Evolutionary conservation across 2,797 vertebrate species (phyloP).

Genomic region (Urocyon cinereoargenteus): DNA sequence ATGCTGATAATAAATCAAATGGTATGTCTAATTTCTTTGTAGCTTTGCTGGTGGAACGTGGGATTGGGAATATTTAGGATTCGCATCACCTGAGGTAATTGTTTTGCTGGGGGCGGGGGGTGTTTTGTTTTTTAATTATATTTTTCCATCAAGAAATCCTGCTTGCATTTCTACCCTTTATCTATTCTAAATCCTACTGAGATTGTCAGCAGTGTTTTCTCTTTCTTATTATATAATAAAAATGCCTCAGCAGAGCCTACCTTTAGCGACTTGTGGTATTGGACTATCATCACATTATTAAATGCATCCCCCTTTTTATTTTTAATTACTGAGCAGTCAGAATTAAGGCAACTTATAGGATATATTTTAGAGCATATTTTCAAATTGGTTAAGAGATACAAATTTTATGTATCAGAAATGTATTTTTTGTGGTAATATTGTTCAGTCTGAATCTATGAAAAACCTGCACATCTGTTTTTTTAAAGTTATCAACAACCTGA

Average conservation of each 20-base stretch:
- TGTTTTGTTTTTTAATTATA: conserved; percentile 11
- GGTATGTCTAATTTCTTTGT: conserved; percentile 86
- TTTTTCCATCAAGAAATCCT: conserved; percentile 56
- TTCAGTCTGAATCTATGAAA: conserved; percentile 54
- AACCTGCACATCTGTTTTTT: conserved; percentile 9
- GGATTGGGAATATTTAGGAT: conserved; percentile 99
- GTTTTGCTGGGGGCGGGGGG: conserved; percentile 30
- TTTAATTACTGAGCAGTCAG: conserved; percentile 46
- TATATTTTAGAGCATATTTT: conserved; percentile 54
- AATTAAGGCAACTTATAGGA: conserved; percentile 19
- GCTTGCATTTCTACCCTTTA: conserved; percentile 55
- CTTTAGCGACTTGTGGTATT: conserved; percentile 12
- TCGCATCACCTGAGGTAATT: conserved; percentile 98
- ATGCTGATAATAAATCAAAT: conserved; percentile 79
- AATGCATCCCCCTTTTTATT: conserved; percentile 20
- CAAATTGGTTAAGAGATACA: conserved; percentile 52
- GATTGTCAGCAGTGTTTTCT: background rate
- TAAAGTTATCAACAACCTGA: background rate
- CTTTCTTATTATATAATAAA: conserved; percentile 33
- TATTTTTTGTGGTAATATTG: conserved; percentile 59
- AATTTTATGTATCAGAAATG: conserved; percentile 65
- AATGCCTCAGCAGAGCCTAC: conserved; percentile 1
- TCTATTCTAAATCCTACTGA: conserved; percentile 54
- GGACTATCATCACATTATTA: conserved; percentile 39
- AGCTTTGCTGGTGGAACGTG: conserved; percentile 99